Percentiles rank a stretch among this genome's conserved stretches.
Conservation (phyloP, 2,797 vertebrate genomes). For the Melanotaenia parkinsoni region DNA sequence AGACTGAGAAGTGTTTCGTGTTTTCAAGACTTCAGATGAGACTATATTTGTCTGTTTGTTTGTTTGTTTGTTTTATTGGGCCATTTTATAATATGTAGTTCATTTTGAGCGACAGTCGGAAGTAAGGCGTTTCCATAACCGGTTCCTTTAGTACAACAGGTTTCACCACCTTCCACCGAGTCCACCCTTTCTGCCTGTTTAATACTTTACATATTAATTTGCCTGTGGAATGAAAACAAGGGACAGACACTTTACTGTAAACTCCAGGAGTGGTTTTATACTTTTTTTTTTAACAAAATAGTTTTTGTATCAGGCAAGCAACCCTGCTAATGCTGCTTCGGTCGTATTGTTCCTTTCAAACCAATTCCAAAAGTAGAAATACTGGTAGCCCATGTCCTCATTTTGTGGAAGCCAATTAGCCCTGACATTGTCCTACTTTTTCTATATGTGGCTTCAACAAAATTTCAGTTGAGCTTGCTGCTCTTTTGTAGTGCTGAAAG, state of each 20-base stretch:
- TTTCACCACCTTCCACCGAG: conserved; percentile 60
- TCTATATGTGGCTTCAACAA: not conserved
- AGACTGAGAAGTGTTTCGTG: not conserved
- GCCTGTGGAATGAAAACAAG: not conserved
- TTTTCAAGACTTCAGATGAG: not conserved
- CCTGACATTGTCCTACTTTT: not conserved
- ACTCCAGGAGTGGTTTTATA: not conserved
- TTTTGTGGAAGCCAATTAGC: not conserved
- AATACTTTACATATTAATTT: conserved; percentile 44
- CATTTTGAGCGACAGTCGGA: conserved; percentile 12
- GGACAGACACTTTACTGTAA: not conserved
- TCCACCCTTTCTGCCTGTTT: conserved; percentile 30
- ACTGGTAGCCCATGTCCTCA: conserved; percentile 1
- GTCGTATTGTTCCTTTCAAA: not conserved
- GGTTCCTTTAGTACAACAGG: conserved; percentile 60
- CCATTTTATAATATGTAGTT: not conserved
- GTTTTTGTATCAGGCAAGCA: not conserved
- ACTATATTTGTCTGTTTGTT: not conserved
- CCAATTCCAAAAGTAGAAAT: not conserved
- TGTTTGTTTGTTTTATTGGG: not conserved
- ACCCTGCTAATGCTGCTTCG: not conserved
- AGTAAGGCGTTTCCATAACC: conserved; percentile 32
- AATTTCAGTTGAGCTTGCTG: not conserved
- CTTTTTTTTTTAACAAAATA: not conserved
- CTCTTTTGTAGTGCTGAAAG: not conserved